phyloP scores from a whole-genome alignment of 2,888 invertebrate genomes.

The Pardosa pseudoannulata region DNA sequence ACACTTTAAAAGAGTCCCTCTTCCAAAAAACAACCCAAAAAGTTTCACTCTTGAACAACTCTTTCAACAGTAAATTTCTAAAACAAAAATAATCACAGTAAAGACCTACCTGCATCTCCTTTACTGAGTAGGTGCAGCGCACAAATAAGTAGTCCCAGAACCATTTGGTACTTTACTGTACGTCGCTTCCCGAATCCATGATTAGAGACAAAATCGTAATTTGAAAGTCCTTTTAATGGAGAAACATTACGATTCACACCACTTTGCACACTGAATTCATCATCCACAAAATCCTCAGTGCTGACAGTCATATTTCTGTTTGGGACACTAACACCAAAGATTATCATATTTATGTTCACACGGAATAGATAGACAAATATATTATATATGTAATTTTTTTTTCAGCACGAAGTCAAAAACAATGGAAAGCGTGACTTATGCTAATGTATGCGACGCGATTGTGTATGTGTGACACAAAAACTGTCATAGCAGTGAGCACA shows the following conservation, averaged over 20 bases:
- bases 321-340: background rate
- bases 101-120: slow-evolving; percentile 56
- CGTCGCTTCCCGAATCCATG: slow-evolving; percentile 49
- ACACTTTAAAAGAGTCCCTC: too few relatives aligned
- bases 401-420: background rate
- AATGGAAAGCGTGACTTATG: background rate
- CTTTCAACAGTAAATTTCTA: too few relatives aligned
- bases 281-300: slow-evolving; percentile 21
- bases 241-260: background rate
- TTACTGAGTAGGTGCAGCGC: slow-evolving; percentile 36
- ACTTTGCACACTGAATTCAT: slow-evolving; percentile 18
- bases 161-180: slow-evolving; percentile 23
- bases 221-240: background rate
- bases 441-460: slow-evolving; percentile 16
- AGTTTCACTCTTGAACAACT: too few relatives aligned
- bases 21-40: too few relatives aligned
- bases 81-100: too few relatives aligned
- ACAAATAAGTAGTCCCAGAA: slow-evolving; percentile 43
- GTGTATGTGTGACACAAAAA: slow-evolving; percentile 8
- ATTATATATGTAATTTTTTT: background rate
- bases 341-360: slow-evolving; percentile 19
- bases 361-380: background rate
- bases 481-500: slow-evolving; percentile 26
- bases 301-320: slow-evolving; percentile 31
- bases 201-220: background rate